phyloP scores from a whole-genome alignment of 2,888 invertebrate species.

The Stenotaenia linearis region DNA sequence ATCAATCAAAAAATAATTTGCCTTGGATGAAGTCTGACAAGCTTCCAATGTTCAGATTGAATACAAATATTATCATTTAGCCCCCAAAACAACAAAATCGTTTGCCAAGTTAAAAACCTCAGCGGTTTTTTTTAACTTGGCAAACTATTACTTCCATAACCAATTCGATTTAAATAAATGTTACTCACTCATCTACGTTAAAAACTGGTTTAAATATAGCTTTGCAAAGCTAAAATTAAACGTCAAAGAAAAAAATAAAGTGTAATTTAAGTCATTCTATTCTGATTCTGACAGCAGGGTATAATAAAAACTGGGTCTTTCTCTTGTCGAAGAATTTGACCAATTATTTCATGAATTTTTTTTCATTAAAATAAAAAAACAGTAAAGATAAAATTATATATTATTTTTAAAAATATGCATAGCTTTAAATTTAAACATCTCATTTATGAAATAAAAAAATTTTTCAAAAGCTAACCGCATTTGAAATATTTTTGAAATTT shows the following conservation, averaged over 20 bases:
- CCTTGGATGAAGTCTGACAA: background rate
- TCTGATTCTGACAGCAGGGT: background rate
- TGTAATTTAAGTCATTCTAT: background rate
- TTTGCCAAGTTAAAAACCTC: too few species aligned
- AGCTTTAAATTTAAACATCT: too few species aligned
- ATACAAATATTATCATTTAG: background rate
- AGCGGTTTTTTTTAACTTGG: too few species aligned
- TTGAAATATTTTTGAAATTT: background rate
- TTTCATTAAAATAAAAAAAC: too few species aligned
- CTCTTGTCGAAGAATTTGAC: background rate
- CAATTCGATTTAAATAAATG: background rate
- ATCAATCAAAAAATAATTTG: background rate
- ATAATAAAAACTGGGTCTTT: background rate
- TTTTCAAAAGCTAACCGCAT: background rate
- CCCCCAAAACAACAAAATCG: too few species aligned
- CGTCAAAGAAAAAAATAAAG: background rate
- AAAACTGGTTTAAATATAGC: background rate
- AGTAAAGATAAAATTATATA: too few species aligned
- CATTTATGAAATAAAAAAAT: background rate
- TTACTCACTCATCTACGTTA: background rate
- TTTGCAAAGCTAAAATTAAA: background rate
- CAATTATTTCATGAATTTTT: too few species aligned
- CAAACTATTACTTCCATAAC: background rate
- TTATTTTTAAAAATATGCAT: too few species aligned
- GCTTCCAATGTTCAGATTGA: background rate